Percentiles rank a stretch among this genome's conserved stretches.
phyloP scores from a whole-genome alignment of 2,888 invertebrate genomes.

The Fragum whitleyi region DNA sequence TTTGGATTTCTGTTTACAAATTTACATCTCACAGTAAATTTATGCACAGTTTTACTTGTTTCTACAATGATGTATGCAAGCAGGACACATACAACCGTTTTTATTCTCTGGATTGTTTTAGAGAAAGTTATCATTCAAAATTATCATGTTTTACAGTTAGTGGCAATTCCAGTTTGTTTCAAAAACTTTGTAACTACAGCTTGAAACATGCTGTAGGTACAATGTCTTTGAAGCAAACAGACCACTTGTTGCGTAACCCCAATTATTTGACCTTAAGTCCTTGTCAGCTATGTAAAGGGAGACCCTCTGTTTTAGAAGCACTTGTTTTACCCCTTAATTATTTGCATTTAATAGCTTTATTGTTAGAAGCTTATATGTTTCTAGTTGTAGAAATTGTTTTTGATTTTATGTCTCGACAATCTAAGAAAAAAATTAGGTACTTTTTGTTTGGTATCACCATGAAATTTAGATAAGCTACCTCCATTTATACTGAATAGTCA shows the following conservation, averaged over 20 bases:
- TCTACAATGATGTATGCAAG: too few species aligned
- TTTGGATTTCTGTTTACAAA: too few species aligned
- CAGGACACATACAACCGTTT: too few species aligned
- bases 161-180: too few species aligned
- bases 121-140: too few species aligned
- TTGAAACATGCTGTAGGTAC: not conserved
- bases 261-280: slow-evolving; percentile 42
- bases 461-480: slow-evolving; percentile 68
- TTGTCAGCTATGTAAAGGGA: slow-evolving; percentile 49
- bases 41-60: too few species aligned
- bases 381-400: slow-evolving; percentile 63
- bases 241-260: not conserved
- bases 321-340: slow-evolving; percentile 45
- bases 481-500: not conserved
- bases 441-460: slow-evolving; percentile 56
- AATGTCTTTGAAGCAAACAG: not conserved
- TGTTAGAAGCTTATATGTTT: slow-evolving; percentile 2
- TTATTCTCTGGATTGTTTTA: too few species aligned
- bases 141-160: too few species aligned
- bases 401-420: slow-evolving; percentile 73
- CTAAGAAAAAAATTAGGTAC: slow-evolving; percentile 71
- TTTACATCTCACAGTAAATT: too few species aligned
- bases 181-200: not conserved
- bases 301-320: slow-evolving; percentile 56
- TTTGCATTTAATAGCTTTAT: slow-evolving; percentile 33